phyloP scores from a whole-genome alignment of 2,888 invertebrate species.

The Antitype chi region DNA sequence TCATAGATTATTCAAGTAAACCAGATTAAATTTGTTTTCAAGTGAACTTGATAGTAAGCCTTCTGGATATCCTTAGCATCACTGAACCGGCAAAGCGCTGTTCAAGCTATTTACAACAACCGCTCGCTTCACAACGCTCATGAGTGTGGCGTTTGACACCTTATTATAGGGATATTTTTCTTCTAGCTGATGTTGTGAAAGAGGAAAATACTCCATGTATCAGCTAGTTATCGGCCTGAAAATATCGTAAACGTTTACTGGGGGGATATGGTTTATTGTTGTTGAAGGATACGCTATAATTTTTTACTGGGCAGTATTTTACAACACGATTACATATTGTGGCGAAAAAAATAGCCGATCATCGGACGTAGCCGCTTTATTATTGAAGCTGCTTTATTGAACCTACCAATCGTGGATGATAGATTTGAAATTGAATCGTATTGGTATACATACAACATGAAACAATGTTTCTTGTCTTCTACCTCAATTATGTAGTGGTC shows the following conservation, averaged over 20 bases:
- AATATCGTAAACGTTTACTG: constrained; percentile 44
- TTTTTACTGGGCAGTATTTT: constrained; percentile 35
- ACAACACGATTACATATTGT: constrained; percentile 10
- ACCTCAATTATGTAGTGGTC: too few species aligned
- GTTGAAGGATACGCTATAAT: neutral
- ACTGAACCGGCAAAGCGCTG: constrained; percentile 33
- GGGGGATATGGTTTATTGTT: constrained; percentile 23
- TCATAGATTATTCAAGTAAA: neutral
- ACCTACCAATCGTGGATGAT: neutral
- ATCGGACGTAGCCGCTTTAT: neutral
- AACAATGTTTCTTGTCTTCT: too few species aligned
- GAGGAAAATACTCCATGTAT: constrained; percentile 30
- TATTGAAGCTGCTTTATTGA: neutral
- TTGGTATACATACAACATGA: neutral
- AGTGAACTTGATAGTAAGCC: neutral
- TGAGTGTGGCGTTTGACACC: constrained; percentile 52
- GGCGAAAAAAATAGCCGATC: neutral
- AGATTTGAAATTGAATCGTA: neutral
- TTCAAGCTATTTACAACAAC: constrained; percentile 35
- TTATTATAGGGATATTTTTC: constrained; percentile 56
- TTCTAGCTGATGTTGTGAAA: constrained; percentile 33
- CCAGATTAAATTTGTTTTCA: neutral
- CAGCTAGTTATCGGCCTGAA: constrained; percentile 27
- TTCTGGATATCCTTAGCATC: constrained; percentile 3
- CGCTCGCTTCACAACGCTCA: constrained; percentile 17